Conservation (phyloP, 2,888 invertebrate genomes). For the Yponomeuta plumbellus region DNA sequence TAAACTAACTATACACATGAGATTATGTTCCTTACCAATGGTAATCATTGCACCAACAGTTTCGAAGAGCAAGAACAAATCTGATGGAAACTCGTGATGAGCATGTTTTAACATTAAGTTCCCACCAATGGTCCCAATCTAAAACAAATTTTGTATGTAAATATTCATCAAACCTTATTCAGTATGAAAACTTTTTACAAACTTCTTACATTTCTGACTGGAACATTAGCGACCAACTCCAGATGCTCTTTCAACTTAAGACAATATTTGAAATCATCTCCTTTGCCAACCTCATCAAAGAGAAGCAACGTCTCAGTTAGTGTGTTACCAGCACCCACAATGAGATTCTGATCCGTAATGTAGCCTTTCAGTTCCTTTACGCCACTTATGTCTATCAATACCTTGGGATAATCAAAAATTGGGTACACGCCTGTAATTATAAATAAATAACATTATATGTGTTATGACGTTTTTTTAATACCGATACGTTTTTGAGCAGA, state of each 20-base stretch:
- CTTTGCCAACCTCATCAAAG: conserved; percentile 47
- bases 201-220: conserved; percentile 81
- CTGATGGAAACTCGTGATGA: conserved; percentile 84
- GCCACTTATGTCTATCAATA: conserved; percentile 56
- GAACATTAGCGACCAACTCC: conserved; percentile 82
- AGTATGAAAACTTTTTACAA: background rate
- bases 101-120: conserved; percentile 80
- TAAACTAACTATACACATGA: conserved; percentile 7
- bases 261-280: conserved; percentile 61
- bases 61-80: conserved; percentile 82
- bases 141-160: conserved; percentile 28
- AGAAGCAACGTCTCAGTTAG: conserved; percentile 64
- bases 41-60: conserved; percentile 60
- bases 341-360: conserved; percentile 49
- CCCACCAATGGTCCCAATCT: conserved; percentile 84
- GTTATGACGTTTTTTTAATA: conserved; percentile 72
- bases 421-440: conserved; percentile 51
- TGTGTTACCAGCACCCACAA: conserved; percentile 58
- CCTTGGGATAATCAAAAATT: conserved; percentile 47
- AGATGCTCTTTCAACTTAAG: conserved; percentile 81
- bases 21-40: conserved; percentile 40
- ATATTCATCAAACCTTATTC: background rate
- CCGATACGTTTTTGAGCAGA: conserved; percentile 60
- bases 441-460: conserved; percentile 25
- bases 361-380: conserved; percentile 51